These are phyloP conservation scores for Rhizoglyphus robini DNA, from an alignment of 1,140 invertebrate species.

Conservation along the genomic window DNA sequence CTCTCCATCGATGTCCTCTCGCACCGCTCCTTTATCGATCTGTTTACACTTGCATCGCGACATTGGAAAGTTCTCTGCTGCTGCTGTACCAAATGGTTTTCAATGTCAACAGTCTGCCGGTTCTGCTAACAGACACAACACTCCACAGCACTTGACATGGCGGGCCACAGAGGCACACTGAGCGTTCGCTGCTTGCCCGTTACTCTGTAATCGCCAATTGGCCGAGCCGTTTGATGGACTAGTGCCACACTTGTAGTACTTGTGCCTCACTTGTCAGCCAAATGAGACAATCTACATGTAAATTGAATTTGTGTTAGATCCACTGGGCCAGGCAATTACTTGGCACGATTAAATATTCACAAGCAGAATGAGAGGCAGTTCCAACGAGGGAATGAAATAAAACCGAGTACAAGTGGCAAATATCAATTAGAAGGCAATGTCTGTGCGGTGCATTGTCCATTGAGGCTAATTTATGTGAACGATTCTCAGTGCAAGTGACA, in stretches of 20 bases:
- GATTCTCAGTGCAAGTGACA: neutral
- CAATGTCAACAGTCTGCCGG: constrained; percentile 10
- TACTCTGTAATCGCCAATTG: neutral
- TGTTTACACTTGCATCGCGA: neutral
- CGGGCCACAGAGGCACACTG: neutral
- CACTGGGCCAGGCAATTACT: neutral
- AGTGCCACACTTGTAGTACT: too few relatives aligned
- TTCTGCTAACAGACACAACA: too few relatives aligned
- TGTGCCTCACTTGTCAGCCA: neutral
- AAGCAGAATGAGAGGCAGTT: neutral
- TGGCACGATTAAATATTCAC: constrained; percentile 2
- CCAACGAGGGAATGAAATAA: neutral
- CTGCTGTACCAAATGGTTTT: too few relatives aligned
- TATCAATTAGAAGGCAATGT: too few relatives aligned
- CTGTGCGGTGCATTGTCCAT: too few relatives aligned
- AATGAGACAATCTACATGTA: constrained; percentile 2
- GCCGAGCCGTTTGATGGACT: too few relatives aligned
- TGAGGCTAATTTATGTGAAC: neutral
- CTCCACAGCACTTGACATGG: neutral
- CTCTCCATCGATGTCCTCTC: too few relatives aligned
- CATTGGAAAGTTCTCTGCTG: neutral
- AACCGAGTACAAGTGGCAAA: too few relatives aligned
- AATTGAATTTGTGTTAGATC: neutral
- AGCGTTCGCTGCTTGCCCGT: neutral
- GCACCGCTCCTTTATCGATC: constrained; percentile 11